Base-by-base conservation (phyloP, 2,797 vertebrate species). In the Leucoraja ocellata region DNA sequence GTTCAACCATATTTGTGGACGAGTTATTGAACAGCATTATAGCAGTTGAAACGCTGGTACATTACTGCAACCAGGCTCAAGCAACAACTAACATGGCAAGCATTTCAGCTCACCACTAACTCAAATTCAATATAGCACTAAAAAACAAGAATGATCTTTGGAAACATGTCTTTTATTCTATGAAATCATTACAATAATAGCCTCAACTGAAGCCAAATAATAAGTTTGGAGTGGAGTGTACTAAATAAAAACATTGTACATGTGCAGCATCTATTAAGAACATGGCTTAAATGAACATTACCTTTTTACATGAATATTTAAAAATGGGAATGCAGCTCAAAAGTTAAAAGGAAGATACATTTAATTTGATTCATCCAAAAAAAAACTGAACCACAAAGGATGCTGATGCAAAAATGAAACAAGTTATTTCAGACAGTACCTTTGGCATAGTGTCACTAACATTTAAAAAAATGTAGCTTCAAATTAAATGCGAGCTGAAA, bases 191-290 rank as follows among this genome's bases (percentile, higher is more conserved):
- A 46, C 68, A 91, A 13, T 18, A 73, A 71, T 46, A 46, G 36
- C 16, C 68, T 71, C 68, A 46, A 23, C 23, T 11, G 88, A 68
- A 83, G 21, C 14, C 21, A n/a, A 91, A 91, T 73, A 73, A 74
- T 91, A 74, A 36, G n/a, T 73, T 91, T 74, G 83, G 54, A 91
- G 65, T 74, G 83, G 54, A 91, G 65, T 91, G 46, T 21, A 74
- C 36, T 54, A 73, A 46, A 36, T 73, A 73, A 65, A 91, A 46
- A 4, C 58, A 13, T 68, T 65, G 84, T 86, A 61, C 54, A n/a
- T 63, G 58, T 90, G 32, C n/a, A 68, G 28, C 61, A 90, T 90
- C 7, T 65, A 84, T 84, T 25, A 61, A 84, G 54, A 71, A 71
- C 23, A 68, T 18, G 61, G 16, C 46, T 18, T 71, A 91, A 74